Conservation (phyloP, 1,140 invertebrate species). For the Drosophila insularis region DNA sequence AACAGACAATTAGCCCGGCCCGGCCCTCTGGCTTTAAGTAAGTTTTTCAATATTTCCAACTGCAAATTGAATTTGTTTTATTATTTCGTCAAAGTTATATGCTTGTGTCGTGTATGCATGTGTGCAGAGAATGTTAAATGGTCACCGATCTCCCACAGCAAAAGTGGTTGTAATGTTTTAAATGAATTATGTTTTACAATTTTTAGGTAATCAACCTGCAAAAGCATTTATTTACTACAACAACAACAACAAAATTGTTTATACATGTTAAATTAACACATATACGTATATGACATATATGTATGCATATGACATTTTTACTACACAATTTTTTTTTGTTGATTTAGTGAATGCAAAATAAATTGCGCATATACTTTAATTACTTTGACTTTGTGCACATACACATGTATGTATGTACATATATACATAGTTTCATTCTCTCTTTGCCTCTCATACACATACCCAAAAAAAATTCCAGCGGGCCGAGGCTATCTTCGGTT, state of each 20-base stretch:
- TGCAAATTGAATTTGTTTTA: no score
- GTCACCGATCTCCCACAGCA: no score
- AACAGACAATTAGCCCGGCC: no score
- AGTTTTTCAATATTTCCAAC: no score
- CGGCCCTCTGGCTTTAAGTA: no score
- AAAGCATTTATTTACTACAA: conserved; percentile 9
- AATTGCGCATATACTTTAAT: conserved; percentile 82
- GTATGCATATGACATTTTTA: conserved; percentile 15
- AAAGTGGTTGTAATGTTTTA: no score
- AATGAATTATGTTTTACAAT: not conserved
- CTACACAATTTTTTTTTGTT: conserved; percentile 8
- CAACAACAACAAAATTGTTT: not conserved
- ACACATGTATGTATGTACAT: conserved; percentile 34
- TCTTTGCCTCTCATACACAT: conserved; percentile 15
- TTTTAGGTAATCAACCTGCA: conserved; percentile 11
- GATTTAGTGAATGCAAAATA: conserved; percentile 74
- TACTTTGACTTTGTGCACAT: conserved; percentile 75
- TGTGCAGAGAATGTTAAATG: no score
- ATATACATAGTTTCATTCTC: not conserved
- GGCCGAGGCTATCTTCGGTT: no score
- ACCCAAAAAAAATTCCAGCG: conserved; percentile 68
- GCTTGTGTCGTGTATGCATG: no score
- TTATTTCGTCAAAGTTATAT: no score
- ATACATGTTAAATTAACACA: conserved; percentile 52
- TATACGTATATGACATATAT: no score